A percentile compares a stretch with the other conserved stretches of the same genome.
These are phyloP conservation scores for Pilophorus perplexus DNA, from an alignment of 2,888 invertebrate species.

Conservation along the genomic window DNA sequence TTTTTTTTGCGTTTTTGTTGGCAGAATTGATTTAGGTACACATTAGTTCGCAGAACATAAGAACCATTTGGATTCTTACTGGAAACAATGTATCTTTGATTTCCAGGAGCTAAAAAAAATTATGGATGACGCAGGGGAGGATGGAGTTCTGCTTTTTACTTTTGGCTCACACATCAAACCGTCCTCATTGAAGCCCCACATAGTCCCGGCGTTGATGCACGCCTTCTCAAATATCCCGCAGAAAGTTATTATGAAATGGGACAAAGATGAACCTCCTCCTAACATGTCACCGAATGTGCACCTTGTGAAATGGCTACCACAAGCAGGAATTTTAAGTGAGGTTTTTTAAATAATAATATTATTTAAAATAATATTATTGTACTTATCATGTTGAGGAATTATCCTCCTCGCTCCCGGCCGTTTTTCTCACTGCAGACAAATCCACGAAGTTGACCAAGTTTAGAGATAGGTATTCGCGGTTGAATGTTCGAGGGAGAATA, in stretches of 20 bases:
- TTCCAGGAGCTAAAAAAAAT: slow-evolving; percentile 52
- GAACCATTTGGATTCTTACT: too few relatives aligned
- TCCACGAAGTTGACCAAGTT: too few relatives aligned
- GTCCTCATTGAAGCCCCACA: slow-evolving; percentile 57
- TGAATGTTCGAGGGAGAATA: too few relatives aligned
- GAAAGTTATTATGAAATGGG: slow-evolving; percentile 69
- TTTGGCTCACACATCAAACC: slow-evolving; percentile 62
- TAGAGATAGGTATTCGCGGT: too few relatives aligned
- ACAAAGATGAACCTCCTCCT: slow-evolving; percentile 57
- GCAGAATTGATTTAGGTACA: neutral
- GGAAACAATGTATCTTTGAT: too few relatives aligned
- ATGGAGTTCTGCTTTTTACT: slow-evolving; percentile 61
- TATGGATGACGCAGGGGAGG: slow-evolving; percentile 55
- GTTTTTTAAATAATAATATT: too few relatives aligned
- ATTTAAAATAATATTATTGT: neutral
- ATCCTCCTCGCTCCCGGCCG: too few relatives aligned
- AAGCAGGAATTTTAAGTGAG: slow-evolving; percentile 61
- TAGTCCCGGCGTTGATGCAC: slow-evolving; percentile 57
- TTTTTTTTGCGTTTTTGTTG: neutral
- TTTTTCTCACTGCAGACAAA: too few relatives aligned
- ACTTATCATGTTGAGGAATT: too few relatives aligned
- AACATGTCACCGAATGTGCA: slow-evolving; percentile 60
- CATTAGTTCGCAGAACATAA: neutral
- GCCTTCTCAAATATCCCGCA: slow-evolving; percentile 61
- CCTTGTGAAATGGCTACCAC: slow-evolving; percentile 66